phyloP scores from a whole-genome alignment of 53 echinoderm and acorn worm species.

The Pentamera pediparva region DNA sequence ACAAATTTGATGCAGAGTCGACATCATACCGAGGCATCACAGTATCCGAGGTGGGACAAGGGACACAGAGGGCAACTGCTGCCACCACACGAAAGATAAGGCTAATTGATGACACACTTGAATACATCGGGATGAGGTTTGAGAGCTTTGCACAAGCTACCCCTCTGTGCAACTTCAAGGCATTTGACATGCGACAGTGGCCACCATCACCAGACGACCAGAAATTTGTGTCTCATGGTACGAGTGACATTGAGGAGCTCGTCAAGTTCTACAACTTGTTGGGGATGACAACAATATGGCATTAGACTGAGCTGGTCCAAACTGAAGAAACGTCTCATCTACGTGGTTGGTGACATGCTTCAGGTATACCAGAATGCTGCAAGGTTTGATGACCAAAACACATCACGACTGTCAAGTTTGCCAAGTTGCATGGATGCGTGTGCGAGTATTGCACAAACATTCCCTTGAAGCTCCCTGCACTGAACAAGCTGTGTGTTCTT shows the following conservation, averaged over 20 bases:
- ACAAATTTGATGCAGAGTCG: not conserved
- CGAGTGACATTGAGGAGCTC: not conserved
- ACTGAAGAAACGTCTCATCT: not conserved
- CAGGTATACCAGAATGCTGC: not conserved
- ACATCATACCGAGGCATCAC: not conserved
- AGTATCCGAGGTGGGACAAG: not conserved
- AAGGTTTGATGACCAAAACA: not conserved
- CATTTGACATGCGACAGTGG: conserved; percentile 3
- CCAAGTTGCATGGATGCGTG: too few species aligned
- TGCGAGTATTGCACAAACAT: not conserved
- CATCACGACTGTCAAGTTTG: too few species aligned
- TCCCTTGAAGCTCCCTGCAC: not conserved
- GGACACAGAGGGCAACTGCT: too few species aligned
- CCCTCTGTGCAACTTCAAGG: conserved; percentile 2
- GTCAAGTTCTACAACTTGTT: not conserved
- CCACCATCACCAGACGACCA: not conserved
- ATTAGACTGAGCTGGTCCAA: not conserved
- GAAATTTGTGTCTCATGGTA: not conserved
- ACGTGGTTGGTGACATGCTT: not conserved
- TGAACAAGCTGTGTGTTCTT: too few species aligned
- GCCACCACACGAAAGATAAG: too few species aligned
- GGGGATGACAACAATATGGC: not conserved
- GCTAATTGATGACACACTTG: not conserved
- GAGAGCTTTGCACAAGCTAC: not conserved
- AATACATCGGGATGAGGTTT: not conserved